Conservation (phyloP, 2,888 invertebrate genomes). For the Kuschelorhynchus macadamiae region DNA sequence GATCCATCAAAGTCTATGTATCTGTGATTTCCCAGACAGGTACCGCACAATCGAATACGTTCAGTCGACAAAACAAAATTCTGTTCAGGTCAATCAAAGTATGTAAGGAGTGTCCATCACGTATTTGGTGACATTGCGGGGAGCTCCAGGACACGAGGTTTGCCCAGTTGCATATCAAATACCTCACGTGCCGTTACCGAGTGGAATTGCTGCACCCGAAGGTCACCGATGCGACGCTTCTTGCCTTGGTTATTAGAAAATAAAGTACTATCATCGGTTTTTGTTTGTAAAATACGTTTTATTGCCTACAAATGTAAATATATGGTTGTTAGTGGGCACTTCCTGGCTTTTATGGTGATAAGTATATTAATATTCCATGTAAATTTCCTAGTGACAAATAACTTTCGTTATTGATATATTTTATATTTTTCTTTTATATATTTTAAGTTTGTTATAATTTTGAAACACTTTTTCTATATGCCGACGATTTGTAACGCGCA, state of each 20-base stretch:
- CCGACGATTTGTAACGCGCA: too few relatives aligned
- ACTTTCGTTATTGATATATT: too few relatives aligned
- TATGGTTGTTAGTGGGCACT: slow-evolving; percentile 11
- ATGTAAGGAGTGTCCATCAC: slow-evolving; percentile 68
- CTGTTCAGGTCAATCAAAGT: slow-evolving; percentile 60
- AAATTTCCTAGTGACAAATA: too few relatives aligned
- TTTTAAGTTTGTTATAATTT: too few relatives aligned
- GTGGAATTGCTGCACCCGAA: slow-evolving; percentile 58
- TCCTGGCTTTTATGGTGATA: slow-evolving; percentile 17
- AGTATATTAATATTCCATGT: too few relatives aligned
- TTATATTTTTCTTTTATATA: too few relatives aligned
- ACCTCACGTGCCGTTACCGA: slow-evolving; percentile 45
- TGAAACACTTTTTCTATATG: too few relatives aligned
- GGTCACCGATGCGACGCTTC: slow-evolving; percentile 51
- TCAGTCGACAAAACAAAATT: slow-evolving; percentile 49
- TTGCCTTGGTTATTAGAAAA: slow-evolving; percentile 41
- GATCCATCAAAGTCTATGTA: slow-evolving; percentile 39
- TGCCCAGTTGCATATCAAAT: slow-evolving; percentile 61
- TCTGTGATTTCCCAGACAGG: slow-evolving; percentile 36
- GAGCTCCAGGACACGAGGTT: slow-evolving; percentile 65
- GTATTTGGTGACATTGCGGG: slow-evolving; percentile 69
- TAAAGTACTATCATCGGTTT: slow-evolving; percentile 34
- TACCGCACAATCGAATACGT: neutral
- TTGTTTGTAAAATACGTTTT: slow-evolving; percentile 36
- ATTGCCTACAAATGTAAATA: slow-evolving; percentile 25